Conservation (phyloP, 2,797 vertebrate species). For the Sebastes oblongus region DNA sequence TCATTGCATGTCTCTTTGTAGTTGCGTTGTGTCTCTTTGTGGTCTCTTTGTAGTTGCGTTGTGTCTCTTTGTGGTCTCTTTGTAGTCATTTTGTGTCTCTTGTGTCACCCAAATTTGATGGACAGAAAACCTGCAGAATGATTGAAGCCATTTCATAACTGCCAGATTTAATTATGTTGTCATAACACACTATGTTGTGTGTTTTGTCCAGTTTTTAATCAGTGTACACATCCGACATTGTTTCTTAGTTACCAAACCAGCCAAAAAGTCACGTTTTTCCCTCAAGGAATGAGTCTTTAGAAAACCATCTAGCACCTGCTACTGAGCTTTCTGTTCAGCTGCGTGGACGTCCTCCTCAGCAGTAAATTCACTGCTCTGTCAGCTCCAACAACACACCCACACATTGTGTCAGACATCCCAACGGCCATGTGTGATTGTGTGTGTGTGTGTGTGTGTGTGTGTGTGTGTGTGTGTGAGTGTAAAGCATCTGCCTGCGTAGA, state of each 20-base stretch:
- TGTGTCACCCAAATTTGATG: too few relatives aligned
- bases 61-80: too few relatives aligned
- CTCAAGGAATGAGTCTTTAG: background rate
- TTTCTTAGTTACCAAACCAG: conserved; percentile 33
- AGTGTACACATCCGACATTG: background rate
- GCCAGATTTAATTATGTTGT: background rate
- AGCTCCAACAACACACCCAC: conserved; percentile 34
- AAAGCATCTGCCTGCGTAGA: conserved; percentile 25
- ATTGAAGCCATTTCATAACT: too few relatives aligned
- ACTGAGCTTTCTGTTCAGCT: conserved; percentile 25
- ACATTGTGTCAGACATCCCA: conserved; percentile 28
- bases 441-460: conserved; percentile 28
- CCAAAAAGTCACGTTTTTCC: background rate
- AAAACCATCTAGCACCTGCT: conserved; percentile 42
- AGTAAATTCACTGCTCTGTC: conserved; percentile 41
- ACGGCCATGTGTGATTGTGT: background rate
- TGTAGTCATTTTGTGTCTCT: too few relatives aligned
- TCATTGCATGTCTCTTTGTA: too few relatives aligned
- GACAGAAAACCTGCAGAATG: too few relatives aligned
- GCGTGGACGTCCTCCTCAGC: conserved; percentile 6
- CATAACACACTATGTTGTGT: conserved; percentile 5
- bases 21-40: too few relatives aligned
- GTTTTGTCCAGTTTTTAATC: conserved; percentile 9
- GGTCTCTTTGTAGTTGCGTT: too few relatives aligned
- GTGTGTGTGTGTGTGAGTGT: background rate